Evolutionary conservation across 2,888 invertebrate genomes (phyloP), one percentile per base, ranked within the genome.

Genomic region (Nineta flava): DNA sequence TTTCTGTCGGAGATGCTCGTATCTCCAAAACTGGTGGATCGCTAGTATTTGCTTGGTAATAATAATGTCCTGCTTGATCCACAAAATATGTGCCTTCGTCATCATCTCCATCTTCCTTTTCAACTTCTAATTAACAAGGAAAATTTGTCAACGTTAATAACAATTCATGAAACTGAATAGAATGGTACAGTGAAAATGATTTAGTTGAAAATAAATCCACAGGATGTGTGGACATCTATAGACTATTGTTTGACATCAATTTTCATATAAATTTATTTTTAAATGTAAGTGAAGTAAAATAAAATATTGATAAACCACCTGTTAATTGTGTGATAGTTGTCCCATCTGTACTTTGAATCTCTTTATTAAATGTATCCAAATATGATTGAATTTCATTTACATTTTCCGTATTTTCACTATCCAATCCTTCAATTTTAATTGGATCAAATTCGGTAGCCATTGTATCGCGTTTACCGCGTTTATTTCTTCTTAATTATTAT

Each of bases 11-110:
- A 10, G 40, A 15, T 26, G 13, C 15, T 41, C 21, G 41, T 15
- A 81, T 69, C 1, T 81, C 75, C 63, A 82, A 75, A 44, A 81
- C 73, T 50, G 74, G 77, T 53, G 81, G 76, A 12, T 71, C 71
- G 41, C 77, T 77, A 3, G 77, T 76, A 35, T 76, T 75, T 2
- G 81, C 77, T 65, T 87, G 87, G 60, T 83, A 86, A 61, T 88
- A 90, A 63, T 87, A 88, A 56, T 84, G 81, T 1, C 87, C 87
- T 32, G 83, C 74, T 63, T 85, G 81, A 60, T 88, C 87, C 19
- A 88, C 81, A 63, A 83, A 88, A 61, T 85, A 87, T 1, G 85
- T 83, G 7, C 83, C 81, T 44, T 69, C 71, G 13, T 74, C 73
- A 2, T 65, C 74, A 51, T 59, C 67, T 55, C 57, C 63, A 21